Conservation (phyloP, 2,888 invertebrate genomes). For the Apamea sordens region DNA sequence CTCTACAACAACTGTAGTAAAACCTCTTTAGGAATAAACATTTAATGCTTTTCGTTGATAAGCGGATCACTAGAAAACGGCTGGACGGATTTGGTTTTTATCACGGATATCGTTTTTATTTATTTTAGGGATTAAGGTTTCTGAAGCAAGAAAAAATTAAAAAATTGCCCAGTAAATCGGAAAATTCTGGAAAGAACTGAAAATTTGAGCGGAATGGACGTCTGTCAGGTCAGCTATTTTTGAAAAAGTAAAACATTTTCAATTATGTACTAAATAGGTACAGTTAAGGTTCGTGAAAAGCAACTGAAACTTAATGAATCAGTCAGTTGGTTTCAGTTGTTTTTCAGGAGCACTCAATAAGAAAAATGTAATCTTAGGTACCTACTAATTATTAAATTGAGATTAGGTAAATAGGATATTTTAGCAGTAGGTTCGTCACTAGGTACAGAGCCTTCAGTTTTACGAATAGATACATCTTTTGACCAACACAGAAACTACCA, state of each 20-base stretch:
- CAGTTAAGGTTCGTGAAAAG: background rate
- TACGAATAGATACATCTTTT: conserved; percentile 39
- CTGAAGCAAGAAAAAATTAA: background rate
- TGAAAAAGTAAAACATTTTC: too few species aligned
- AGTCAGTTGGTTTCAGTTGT: too few species aligned
- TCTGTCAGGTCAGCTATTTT: background rate
- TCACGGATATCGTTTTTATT: background rate
- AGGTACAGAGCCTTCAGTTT: too few species aligned
- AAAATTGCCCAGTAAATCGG: background rate
- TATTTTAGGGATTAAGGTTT: background rate
- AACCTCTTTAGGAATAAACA: background rate
- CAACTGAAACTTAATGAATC: too few species aligned
- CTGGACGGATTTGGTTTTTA: background rate
- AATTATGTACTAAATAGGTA: background rate
- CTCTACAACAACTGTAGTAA: background rate
- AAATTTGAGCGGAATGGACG: background rate
- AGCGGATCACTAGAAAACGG: background rate
- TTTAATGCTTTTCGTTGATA: background rate
- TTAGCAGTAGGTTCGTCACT: background rate
- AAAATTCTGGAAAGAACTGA: background rate
- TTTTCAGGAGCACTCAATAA: background rate
- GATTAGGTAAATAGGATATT: background rate
- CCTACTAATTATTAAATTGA: background rate
- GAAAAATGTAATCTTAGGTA: background rate
- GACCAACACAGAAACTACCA: conserved; percentile 30